Evolutionary conservation across 2,113 vertebrate species (phyloP).

Genomic region (Aleadryas rufinucha): DNA sequence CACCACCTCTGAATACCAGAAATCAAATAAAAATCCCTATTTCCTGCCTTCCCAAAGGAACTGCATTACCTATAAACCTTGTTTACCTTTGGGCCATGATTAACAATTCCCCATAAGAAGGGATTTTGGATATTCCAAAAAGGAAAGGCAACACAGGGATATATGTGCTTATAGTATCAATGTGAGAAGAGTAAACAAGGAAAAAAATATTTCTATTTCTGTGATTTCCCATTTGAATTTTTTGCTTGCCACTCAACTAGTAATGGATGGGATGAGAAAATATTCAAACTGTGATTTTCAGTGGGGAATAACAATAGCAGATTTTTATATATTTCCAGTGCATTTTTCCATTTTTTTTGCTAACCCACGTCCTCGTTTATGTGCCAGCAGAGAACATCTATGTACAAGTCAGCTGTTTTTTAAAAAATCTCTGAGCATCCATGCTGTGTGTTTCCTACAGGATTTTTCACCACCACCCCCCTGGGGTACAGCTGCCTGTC

Average conservation of each 20-base stretch:
- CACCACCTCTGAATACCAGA: not conserved
- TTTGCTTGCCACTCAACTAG: not conserved
- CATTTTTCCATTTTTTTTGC: not conserved
- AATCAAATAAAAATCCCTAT: not conserved
- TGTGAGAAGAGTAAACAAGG: not conserved
- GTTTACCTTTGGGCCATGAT: not conserved
- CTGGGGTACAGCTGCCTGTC: not conserved
- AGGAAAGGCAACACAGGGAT: not conserved
- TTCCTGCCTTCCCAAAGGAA: not conserved
- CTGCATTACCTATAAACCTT: not conserved
- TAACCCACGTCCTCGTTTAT: not conserved
- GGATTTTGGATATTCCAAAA: not conserved
- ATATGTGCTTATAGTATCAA: not conserved
- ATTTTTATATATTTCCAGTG: not conserved
- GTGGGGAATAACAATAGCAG: not conserved
- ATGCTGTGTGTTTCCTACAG: not conserved
- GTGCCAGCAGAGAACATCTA: not conserved
- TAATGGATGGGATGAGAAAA: not conserved
- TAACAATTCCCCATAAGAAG: not conserved
- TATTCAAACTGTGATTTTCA: not conserved
- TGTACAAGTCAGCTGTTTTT: not conserved
- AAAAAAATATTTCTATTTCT: not conserved
- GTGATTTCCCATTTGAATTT: not conserved
- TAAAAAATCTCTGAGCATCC: not conserved
- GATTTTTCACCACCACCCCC: not conserved